Conservation (phyloP, 2,797 vertebrate genomes). For the Pangasius sanitwongsei region DNA sequence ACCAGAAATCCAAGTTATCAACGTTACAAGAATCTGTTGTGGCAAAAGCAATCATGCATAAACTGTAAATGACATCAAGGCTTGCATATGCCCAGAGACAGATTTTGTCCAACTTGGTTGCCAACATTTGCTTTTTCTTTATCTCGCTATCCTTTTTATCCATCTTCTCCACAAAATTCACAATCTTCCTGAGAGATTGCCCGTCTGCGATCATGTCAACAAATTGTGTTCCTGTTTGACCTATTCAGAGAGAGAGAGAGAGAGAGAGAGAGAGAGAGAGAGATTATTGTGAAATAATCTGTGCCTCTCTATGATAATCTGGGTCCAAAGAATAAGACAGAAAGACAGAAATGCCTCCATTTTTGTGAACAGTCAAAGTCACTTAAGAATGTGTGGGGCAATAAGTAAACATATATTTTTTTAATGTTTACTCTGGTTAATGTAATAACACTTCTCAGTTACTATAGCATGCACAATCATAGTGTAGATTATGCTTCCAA, state of each 20-base stretch:
- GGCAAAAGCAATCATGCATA: slow-evolving; percentile 51
- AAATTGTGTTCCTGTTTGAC: neutral
- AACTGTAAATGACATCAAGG: slow-evolving; percentile 55
- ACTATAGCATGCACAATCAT: neutral
- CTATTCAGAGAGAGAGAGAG: slow-evolving; percentile 16
- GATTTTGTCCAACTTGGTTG: slow-evolving; percentile 63
- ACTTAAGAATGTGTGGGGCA: neutral
- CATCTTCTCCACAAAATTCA: slow-evolving; percentile 63
- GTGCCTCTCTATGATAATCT: neutral
- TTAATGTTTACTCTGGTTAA: neutral
- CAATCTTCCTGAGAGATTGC: slow-evolving; percentile 52
- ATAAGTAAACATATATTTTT: neutral
- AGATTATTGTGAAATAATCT: neutral
- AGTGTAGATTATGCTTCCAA: neutral
- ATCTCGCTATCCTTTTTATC: slow-evolving; percentile 22
- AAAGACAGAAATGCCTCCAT: neutral
- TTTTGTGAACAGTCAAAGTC: neutral
- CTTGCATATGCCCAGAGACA: slow-evolving; percentile 67
- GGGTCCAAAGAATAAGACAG: neutral
- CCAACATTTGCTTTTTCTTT: slow-evolving; percentile 41
- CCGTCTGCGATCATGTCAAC: neutral
- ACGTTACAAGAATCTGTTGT: slow-evolving; percentile 32
- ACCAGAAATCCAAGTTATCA: slow-evolving; percentile 69
- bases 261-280: neutral
- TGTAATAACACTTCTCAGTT: neutral